phyloP scores from a whole-genome alignment of 2,113 vertebrate species.

The Cyphomyrus plagiostoma region DNA sequence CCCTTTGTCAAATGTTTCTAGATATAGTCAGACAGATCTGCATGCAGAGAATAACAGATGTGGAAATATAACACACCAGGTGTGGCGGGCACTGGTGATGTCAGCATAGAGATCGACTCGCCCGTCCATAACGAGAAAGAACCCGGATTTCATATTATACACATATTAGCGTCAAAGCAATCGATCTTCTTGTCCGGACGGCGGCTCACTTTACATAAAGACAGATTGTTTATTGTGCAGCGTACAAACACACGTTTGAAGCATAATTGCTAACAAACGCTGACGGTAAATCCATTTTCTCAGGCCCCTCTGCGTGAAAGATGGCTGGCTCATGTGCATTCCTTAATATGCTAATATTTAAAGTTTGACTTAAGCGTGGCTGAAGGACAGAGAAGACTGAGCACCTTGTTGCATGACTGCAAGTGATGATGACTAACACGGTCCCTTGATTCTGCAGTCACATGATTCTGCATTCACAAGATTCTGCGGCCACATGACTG shows the following conservation, averaged over 20 bases:
- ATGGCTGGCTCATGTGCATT: neutral
- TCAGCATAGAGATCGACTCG: neutral
- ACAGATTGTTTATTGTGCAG: neutral
- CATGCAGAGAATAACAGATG: neutral
- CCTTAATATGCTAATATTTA: neutral
- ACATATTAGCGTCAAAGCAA: neutral
- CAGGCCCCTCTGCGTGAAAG: neutral
- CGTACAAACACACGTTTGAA: neutral
- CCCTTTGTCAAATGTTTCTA: neutral
- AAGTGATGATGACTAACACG: neutral
- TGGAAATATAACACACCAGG: neutral
- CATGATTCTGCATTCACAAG: neutral
- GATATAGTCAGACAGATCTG: neutral
- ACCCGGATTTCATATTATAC: neutral
- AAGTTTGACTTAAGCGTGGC: neutral
- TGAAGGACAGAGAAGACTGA: neutral
- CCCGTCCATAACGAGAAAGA: neutral
- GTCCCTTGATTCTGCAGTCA: neutral
- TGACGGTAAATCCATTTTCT: constrained; percentile 4
- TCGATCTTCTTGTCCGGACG: neutral
- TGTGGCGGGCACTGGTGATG: neutral
- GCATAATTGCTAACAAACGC: neutral
- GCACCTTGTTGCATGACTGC: neutral
- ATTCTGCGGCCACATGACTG: neutral
- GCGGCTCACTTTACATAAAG: neutral